Evolutionary conservation across 2,797 vertebrate species (phyloP).

Genomic region (Semaprochilodus insignis): DNA sequence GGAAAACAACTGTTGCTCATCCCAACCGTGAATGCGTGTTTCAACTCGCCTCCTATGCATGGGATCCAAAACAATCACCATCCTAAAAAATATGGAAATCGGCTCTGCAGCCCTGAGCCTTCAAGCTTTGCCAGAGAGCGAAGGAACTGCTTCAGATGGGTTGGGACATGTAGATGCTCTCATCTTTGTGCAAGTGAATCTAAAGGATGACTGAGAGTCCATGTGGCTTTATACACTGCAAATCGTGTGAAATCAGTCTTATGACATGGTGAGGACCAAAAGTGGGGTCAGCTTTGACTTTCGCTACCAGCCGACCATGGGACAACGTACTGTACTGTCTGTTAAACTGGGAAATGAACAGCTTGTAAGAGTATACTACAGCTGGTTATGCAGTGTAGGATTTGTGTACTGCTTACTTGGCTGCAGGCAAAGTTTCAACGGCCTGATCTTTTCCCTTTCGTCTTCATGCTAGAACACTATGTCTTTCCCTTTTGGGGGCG

Average conservation of each 20-base stretch:
- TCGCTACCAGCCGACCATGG: background rate
- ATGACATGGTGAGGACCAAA: constrained; percentile 6
- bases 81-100: constrained; percentile 53
- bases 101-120: constrained; percentile 21
- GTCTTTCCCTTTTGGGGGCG: background rate
- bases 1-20: constrained; percentile 35
- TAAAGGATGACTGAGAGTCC: constrained; percentile 19
- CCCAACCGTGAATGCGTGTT: constrained; percentile 43
- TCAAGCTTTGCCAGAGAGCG: constrained; percentile 11
- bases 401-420: constrained; percentile 1
- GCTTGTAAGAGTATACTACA: constrained; percentile 30
- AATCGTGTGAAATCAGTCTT: constrained; percentile 9
- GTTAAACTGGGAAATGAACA: background rate
- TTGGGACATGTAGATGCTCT: constrained; percentile 34
- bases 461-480: background rate
- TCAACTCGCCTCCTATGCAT: constrained; percentile 47
- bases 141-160: constrained; percentile 34
- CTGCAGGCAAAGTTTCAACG: background rate
- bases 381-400: background rate
- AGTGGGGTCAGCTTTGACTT: constrained; percentile 14
- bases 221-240: constrained; percentile 1
- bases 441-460: background rate
- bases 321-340: background rate
- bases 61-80: constrained; percentile 50
- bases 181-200: constrained; percentile 24